Evolutionary conservation across 2,888 invertebrate genomes (phyloP).

Genomic region (Zaprionus lineosus): DNA sequence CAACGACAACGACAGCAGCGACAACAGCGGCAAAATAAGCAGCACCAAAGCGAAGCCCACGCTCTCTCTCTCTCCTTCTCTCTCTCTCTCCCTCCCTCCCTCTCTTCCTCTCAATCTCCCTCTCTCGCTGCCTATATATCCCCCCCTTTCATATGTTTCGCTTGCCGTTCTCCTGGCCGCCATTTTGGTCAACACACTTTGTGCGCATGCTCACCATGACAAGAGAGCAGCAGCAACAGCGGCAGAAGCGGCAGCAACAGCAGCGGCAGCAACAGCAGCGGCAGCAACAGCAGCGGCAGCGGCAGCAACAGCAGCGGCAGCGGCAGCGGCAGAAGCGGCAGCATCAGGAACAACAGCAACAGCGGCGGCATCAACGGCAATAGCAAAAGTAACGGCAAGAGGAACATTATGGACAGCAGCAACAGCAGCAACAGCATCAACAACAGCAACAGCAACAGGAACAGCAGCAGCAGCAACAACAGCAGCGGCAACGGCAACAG

Average conservation of each 20-base stretch:
- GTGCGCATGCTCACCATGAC: slow-evolving; percentile 78
- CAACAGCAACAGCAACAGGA: slow-evolving; percentile 37
- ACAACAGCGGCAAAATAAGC: slow-evolving; percentile 31
- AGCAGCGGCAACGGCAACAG: slow-evolving; percentile 28
- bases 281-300: slow-evolving; percentile 29
- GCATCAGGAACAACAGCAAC: slow-evolving; percentile 31
- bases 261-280: slow-evolving; percentile 22
- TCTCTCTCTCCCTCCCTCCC: slow-evolving; percentile 19
- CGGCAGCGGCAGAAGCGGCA: too few relatives aligned
- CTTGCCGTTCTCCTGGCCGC: slow-evolving; percentile 49
- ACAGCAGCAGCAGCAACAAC: slow-evolving; percentile 18
- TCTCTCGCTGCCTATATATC: slow-evolving; percentile 24
- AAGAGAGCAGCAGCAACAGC: slow-evolving; percentile 40
- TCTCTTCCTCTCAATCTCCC: slow-evolving; percentile 10
- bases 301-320: too few relatives aligned
- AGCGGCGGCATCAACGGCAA: slow-evolving; percentile 44
- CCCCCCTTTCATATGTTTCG: slow-evolving; percentile 22
- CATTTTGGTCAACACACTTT: slow-evolving; percentile 48
- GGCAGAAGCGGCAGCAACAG: slow-evolving; percentile 20
- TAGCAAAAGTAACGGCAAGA: slow-evolving; percentile 31
- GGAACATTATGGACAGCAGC: too few relatives aligned
- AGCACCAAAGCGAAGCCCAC: slow-evolving; percentile 28
- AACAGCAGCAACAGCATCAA: slow-evolving; percentile 16
- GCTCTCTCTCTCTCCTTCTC: slow-evolving; percentile 6
- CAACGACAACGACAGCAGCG: slow-evolving; percentile 29